Percentiles rank a stretch among this genome's conserved stretches.
Evolutionary conservation across 2,888 invertebrate genomes (phyloP).

Genomic region (Trichogramma evanescens): DNA sequence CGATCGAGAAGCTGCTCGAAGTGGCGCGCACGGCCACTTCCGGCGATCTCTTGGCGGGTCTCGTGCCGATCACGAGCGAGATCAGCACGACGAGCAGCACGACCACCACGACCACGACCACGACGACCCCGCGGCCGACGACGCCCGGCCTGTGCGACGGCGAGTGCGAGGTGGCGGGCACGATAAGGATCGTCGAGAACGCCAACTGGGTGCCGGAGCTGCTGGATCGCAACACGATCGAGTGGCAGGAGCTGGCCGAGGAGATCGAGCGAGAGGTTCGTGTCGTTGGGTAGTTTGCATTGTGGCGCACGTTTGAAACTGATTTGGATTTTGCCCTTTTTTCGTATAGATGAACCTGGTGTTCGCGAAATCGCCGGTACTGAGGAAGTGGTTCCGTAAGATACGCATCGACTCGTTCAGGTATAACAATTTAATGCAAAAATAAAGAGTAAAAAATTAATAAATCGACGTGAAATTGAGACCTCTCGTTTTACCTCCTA

Average conservation of each 20-base stretch:
- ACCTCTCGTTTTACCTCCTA: neutral
- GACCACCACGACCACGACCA: slow-evolving; percentile 59
- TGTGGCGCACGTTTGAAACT: neutral
- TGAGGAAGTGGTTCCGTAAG: slow-evolving; percentile 77
- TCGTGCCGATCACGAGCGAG: slow-evolving; percentile 47
- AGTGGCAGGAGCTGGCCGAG: slow-evolving; percentile 76
- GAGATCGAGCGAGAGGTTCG: slow-evolving; percentile 73
- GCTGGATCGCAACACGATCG: slow-evolving; percentile 76
- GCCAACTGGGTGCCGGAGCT: slow-evolving; percentile 74
- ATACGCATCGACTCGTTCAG: slow-evolving; percentile 80
- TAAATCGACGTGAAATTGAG: neutral
- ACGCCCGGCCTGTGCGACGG: slow-evolving; percentile 72
- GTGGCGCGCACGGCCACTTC: slow-evolving; percentile 57
- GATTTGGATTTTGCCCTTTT: neutral
- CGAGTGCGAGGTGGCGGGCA: slow-evolving; percentile 80
- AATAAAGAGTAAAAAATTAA: neutral
- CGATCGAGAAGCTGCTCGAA: slow-evolving; percentile 73
- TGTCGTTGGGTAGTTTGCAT: neutral
- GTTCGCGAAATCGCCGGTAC: slow-evolving; percentile 65
- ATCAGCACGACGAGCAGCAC: slow-evolving; percentile 43
- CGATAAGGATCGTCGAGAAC: slow-evolving; percentile 75
- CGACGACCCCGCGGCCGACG: slow-evolving; percentile 63
- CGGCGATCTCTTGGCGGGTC: neutral
- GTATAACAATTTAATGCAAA: slow-evolving; percentile 35
- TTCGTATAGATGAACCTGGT: slow-evolving; percentile 71